Conservation (phyloP, 2,888 invertebrate species). For the Rhamnusium bicolor region DNA sequence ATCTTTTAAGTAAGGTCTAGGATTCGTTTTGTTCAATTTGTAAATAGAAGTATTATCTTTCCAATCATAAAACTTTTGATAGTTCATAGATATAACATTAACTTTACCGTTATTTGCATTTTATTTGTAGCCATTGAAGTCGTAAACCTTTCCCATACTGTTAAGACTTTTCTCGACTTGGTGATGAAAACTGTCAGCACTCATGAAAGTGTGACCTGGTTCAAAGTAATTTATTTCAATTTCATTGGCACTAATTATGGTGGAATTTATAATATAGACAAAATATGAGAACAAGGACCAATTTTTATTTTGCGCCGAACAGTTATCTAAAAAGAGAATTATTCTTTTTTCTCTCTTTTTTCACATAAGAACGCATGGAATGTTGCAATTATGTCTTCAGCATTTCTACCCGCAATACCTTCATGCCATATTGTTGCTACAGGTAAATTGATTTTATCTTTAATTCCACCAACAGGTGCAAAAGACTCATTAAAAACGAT, state of each 20-base stretch:
- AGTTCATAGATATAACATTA: not conserved
- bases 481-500: not conserved
- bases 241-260: not conserved
- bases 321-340: not conserved
- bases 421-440: slow-evolving; percentile 10
- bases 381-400: not conserved
- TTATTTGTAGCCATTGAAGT: not conserved
- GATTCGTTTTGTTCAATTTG: not conserved
- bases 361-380: not conserved
- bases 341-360: not conserved
- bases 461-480: slow-evolving; percentile 1
- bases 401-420: not conserved
- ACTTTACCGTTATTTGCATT: not conserved
- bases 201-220: not conserved
- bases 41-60: not conserved
- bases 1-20: not conserved
- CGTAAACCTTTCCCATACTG: not conserved
- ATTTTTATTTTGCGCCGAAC: slow-evolving; percentile 1
- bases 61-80: not conserved
- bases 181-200: slow-evolving; percentile 3
- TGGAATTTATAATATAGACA: slow-evolving; percentile 1
- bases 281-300: not conserved
- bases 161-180: slow-evolving; percentile 1
- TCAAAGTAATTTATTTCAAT: slow-evolving; percentile 5
- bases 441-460: not conserved